Evolutionary conservation across 1,140 invertebrate species (phyloP).

Genomic region (Drosophila yakuba): DNA sequence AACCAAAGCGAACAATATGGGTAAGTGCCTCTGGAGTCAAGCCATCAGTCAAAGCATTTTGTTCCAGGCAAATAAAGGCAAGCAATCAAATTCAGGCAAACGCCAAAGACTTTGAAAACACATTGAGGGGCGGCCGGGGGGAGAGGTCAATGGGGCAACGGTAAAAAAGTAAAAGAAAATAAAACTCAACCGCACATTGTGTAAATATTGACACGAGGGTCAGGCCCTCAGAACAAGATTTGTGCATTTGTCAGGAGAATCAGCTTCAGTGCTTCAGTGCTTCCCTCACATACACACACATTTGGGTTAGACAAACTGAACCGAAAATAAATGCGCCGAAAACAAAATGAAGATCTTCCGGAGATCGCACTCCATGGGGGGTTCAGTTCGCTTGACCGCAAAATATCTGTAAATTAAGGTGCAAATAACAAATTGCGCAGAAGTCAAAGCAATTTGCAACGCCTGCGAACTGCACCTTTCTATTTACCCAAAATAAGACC

Average conservation of each 20-base stretch:
- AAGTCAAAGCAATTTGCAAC: constrained; percentile 51
- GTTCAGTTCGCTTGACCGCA: constrained; percentile 56
- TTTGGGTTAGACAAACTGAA: constrained; percentile 43
- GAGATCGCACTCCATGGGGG: constrained; percentile 29
- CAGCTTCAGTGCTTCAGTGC: no score
- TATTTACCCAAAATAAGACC: constrained; percentile 50
- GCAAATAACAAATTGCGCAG: constrained; percentile 66
- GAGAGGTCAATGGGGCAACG: constrained; percentile 58
- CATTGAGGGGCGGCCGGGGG: constrained; percentile 7
- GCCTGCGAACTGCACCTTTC: constrained; percentile 48
- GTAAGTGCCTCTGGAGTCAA: constrained; percentile 37
- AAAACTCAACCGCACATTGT: constrained; percentile 49
- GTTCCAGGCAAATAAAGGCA: constrained; percentile 77
- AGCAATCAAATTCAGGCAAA: constrained; percentile 75
- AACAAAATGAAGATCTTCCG: constrained; percentile 37
- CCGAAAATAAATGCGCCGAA: constrained; percentile 30
- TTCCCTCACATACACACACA: no score
- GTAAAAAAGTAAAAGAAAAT: constrained; percentile 54
- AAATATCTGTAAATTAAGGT: constrained; percentile 75
- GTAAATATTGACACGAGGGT: constrained; percentile 59
- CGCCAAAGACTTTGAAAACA: constrained; percentile 47
- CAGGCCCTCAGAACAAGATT: constrained; percentile 64
- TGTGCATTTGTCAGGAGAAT: constrained; percentile 65
- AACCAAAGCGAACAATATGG: constrained; percentile 50
- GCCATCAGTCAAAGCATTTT: constrained; percentile 78